Evolutionary conservation across 2,888 invertebrate genomes (phyloP).

Genomic region (Scaptomyza flava): DNA sequence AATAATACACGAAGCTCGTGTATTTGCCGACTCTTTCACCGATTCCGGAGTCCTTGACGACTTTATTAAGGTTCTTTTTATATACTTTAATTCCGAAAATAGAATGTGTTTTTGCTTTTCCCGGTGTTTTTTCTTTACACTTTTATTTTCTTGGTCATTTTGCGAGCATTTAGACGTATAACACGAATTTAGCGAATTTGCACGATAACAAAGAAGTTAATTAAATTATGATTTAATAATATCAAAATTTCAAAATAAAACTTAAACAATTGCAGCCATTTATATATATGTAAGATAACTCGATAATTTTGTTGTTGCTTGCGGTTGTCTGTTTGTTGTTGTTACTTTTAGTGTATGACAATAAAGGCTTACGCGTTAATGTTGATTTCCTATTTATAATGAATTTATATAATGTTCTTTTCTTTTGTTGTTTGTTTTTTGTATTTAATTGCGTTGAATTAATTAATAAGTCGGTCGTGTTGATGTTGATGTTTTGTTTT

Average conservation of each 20-base stretch:
- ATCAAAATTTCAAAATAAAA: slow-evolving; percentile 58
- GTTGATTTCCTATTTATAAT: slow-evolving; percentile 18
- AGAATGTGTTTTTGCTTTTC: background rate
- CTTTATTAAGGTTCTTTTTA: slow-evolving; percentile 1
- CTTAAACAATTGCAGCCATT: slow-evolving; percentile 47
- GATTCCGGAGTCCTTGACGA: background rate
- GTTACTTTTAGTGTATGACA: slow-evolving; percentile 44
- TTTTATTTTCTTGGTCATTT: slow-evolving; percentile 5
- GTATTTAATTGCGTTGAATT: slow-evolving; percentile 47
- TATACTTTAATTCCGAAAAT: background rate
- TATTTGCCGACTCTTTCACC: background rate
- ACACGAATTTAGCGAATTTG: slow-evolving; percentile 28
- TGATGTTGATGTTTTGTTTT: slow-evolving; percentile 23
- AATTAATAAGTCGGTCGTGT: slow-evolving; percentile 34
- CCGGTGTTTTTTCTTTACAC: background rate
- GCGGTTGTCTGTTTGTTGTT: slow-evolving; percentile 18
- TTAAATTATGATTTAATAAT: slow-evolving; percentile 63
- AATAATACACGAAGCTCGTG: slow-evolving; percentile 5
- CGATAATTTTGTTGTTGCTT: slow-evolving; percentile 39
- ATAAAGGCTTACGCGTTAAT: slow-evolving; percentile 56
- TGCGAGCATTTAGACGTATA: slow-evolving; percentile 35
- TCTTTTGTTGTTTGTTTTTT: slow-evolving; percentile 5
- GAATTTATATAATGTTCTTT: slow-evolving; percentile 9
- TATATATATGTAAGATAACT: slow-evolving; percentile 15
- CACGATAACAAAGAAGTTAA: slow-evolving; percentile 55